Evolutionary conservation across 1,140 invertebrate species (phyloP).

Genomic region (Colletes latitarsis): DNA sequence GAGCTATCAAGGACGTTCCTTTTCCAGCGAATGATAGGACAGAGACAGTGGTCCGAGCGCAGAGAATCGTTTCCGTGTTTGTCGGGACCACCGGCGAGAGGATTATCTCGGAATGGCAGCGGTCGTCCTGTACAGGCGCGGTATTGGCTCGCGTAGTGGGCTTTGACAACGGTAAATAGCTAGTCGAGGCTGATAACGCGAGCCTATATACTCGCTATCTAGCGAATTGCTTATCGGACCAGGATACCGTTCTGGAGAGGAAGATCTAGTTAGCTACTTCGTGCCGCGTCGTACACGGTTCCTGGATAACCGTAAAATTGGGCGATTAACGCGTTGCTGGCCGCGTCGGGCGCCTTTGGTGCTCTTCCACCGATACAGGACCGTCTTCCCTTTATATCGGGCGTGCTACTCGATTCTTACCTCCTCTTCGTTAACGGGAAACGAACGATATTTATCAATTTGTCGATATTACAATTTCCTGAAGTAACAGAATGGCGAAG

Average conservation of each 20-base stretch:
- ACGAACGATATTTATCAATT: too few relatives aligned
- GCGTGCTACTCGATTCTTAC: too few relatives aligned
- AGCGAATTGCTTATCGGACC: slow-evolving; percentile 4
- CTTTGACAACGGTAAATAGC: slow-evolving; percentile 65
- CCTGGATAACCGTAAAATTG: slow-evolving; percentile 18
- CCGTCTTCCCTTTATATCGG: neutral
- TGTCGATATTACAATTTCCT: too few relatives aligned
- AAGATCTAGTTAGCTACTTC: slow-evolving; percentile 10
- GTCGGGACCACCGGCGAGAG: slow-evolving; percentile 59
- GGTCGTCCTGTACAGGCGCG: slow-evolving; percentile 40
- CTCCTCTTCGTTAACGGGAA: too few relatives aligned
- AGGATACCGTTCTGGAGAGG: neutral
- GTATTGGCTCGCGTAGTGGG: slow-evolving; percentile 35
- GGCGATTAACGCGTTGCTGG: slow-evolving; percentile 3
- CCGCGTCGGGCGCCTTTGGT: neutral
- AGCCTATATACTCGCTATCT: neutral
- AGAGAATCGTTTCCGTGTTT: slow-evolving; percentile 59
- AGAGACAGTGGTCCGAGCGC: neutral
- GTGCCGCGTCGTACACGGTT: neutral
- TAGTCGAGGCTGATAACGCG: slow-evolving; percentile 22
- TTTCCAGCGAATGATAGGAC: neutral
- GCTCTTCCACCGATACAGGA: neutral
- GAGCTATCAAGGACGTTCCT: neutral
- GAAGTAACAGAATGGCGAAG: too few relatives aligned
- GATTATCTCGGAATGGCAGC: slow-evolving; percentile 63